phyloP scores from a whole-genome alignment of 1,140 invertebrate species.

The Zaprionus davidi region DNA sequence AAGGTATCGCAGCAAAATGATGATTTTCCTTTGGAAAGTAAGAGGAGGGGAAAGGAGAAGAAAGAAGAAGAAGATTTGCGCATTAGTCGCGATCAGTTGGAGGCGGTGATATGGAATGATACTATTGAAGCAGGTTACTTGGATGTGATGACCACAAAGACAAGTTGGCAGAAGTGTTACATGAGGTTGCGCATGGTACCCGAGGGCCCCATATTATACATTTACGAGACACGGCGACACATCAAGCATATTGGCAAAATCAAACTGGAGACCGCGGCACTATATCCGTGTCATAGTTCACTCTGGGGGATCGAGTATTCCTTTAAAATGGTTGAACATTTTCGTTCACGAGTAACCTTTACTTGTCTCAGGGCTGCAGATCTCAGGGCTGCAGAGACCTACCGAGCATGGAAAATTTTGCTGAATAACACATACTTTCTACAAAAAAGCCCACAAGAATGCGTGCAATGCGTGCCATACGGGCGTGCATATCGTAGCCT shows the following conservation, averaged over 20 bases:
- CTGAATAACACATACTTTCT: neutral
- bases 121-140: no score
- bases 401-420: neutral
- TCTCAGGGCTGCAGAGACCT: neutral
- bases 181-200: neutral
- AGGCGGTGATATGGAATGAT: no score
- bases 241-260: neutral
- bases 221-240: neutral
- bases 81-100: neutral
- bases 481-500: neutral
- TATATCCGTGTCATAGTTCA: neutral
- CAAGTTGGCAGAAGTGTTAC: neutral
- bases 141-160: neutral
- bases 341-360: no score
- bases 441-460: neutral
- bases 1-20: neutral
- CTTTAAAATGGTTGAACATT: neutral
- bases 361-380: neutral
- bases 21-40: no score
- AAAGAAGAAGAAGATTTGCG: neutral
- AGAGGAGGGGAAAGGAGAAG: no score
- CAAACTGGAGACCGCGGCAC: accelerated
- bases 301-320: neutral
- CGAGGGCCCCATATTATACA: accelerated
- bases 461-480: no score